Base-by-base conservation (phyloP, 2,888 invertebrate species). In the Diaprepes abbreviatus region DNA sequence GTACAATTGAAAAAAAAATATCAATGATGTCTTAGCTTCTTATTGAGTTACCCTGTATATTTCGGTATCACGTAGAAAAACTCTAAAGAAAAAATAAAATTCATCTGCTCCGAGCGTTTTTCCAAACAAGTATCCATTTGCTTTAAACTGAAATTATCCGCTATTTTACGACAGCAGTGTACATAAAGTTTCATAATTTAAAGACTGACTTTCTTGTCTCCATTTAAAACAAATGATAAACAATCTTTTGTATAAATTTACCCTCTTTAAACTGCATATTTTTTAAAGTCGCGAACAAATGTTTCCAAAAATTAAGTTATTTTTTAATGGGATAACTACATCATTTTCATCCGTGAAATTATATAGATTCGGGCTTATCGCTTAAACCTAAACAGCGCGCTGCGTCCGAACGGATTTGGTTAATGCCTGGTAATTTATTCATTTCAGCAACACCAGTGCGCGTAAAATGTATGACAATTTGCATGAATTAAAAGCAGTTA, bases 361-460 rank as follows among this genome's bases (percentile, higher is more conserved):
- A 28, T n/a, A n/a, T 40, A 31, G 50, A 59, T 52, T 48, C 19
- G 4, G n/a, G 58, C 58, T 59, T 59, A 63, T 63, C 54, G 43
- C 31, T n/a, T 21, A 21, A 28, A 43, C 54, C 63, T 54, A 63
- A 63, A 63, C 16, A 40, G 19, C 59, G n/a, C n/a, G n/a, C n/a
- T n/a, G n/a, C n/a, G 21, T 28, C 35, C 43, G 45, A 66, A 66
- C 50, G 52, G 58, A 36, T 21, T 21, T 35, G 66, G 48, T 36
- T 28, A 64, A 59, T 55, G 59, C 48, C 21, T 16, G 45, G 54
- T 68, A 71, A 71, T 71, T 71, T 71, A 68, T 71, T 68, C 71
- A 68, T 71, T 71, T 68, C 67, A 68, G 52, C 52, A 48, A 57
- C 66, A 70, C 62, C 24, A 33, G 40, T 31, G 50, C 35, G 24